Evolutionary conservation across 64 coral and sea anemone genomes (phyloP).

Genomic region (Catalaphyllia jardinei): DNA sequence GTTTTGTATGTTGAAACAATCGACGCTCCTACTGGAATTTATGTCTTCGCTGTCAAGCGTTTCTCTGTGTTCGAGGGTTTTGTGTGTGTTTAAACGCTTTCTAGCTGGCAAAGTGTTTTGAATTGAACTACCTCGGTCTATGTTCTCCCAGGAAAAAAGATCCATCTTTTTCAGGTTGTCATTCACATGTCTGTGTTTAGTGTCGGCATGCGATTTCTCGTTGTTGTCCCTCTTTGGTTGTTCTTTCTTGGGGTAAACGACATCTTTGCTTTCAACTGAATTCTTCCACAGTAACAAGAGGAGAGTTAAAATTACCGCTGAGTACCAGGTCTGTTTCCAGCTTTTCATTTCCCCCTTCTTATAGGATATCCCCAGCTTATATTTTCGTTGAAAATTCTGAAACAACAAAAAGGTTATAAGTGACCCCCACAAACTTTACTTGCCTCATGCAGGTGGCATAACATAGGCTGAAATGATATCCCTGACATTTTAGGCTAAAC

Average conservation of each 20-base stretch:
- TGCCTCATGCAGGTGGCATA: background rate
- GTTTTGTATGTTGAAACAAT: background rate
- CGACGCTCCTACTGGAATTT: background rate
- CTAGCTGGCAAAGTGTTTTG: background rate
- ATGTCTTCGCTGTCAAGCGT: conserved; percentile 1
- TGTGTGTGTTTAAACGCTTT: background rate
- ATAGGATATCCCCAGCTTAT: background rate
- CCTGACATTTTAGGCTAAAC: too few species aligned
- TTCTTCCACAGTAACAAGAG: background rate
- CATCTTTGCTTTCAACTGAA: background rate
- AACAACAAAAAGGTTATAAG: background rate
- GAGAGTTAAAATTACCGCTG: background rate
- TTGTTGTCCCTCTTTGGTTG: background rate
- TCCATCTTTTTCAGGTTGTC: background rate
- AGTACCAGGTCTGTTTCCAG: background rate
- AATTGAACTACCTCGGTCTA: background rate
- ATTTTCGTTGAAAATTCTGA: background rate
- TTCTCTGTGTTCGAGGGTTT: background rate
- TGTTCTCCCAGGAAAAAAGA: background rate
- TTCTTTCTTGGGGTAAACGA: background rate
- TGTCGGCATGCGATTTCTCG: background rate
- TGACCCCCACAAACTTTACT: background rate
- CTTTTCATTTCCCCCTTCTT: background rate
- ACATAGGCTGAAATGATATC: too few species aligned
- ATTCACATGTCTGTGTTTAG: background rate